Evolutionary conservation across 2,888 invertebrate genomes (phyloP).

Genomic region (Caenorhabditis sp.): DNA sequence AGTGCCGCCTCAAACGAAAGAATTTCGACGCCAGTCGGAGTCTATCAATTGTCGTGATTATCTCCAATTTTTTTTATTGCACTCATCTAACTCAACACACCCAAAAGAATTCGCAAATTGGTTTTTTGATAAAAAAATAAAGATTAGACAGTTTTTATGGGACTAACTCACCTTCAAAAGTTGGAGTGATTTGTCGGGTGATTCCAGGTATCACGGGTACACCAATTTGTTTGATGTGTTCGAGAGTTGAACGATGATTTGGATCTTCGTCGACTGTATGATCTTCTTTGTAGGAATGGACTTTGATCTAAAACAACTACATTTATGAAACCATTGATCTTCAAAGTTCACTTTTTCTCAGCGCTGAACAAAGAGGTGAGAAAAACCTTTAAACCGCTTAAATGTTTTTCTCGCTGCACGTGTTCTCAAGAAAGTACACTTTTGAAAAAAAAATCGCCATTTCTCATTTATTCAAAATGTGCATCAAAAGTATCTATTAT

Average conservation of each 20-base stretch:
- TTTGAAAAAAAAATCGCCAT: background rate
- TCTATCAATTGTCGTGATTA: slow-evolving; percentile 1
- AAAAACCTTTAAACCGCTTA: background rate
- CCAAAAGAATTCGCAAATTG: background rate
- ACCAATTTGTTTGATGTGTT: slow-evolving; percentile 51
- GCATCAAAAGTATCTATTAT: too few species aligned
- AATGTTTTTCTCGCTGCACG: background rate
- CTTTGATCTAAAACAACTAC: slow-evolving; percentile 23
- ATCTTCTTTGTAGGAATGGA: slow-evolving; percentile 49
- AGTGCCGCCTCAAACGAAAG: slow-evolving; percentile 2
- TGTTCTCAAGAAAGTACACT: background rate
- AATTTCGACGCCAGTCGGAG: slow-evolving; percentile 3
- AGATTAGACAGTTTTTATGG: slow-evolving; percentile 11
- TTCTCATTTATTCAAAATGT: background rate
- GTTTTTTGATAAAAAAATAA: slow-evolving; percentile 3
- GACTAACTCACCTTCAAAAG: slow-evolving; percentile 6
- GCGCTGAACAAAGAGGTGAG: background rate
- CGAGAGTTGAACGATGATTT: slow-evolving; percentile 17
- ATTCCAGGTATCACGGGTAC: slow-evolving; percentile 52
- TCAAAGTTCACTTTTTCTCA: background rate
- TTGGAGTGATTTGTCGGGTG: slow-evolving; percentile 5
- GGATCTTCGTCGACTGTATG: slow-evolving; percentile 29
- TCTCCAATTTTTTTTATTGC: background rate
- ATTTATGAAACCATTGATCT: background rate
- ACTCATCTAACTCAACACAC: background rate